phyloP scores from a whole-genome alignment of 2,888 invertebrate genomes.

The Balanococcus diminutus region DNA sequence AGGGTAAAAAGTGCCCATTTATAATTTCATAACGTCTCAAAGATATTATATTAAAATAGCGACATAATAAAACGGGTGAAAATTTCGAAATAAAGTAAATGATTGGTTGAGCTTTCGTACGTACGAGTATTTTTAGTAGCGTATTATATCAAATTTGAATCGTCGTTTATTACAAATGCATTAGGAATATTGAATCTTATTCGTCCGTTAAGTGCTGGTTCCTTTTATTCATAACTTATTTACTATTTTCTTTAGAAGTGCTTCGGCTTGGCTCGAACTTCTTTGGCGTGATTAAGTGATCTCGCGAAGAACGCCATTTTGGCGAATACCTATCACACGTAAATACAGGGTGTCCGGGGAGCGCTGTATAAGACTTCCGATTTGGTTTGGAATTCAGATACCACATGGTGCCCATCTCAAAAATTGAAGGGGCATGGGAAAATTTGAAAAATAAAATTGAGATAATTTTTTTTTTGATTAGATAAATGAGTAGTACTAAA shows the following conservation, averaged over 20 bases:
- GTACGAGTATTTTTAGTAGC: background rate
- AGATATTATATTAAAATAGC: background rate
- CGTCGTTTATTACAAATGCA: slow-evolving; percentile 41
- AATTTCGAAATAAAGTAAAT: background rate
- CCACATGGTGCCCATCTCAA: no score
- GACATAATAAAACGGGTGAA: background rate
- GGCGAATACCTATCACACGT: background rate
- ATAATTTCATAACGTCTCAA: slow-evolving; percentile 10
- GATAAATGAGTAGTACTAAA: no score
- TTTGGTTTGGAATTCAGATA: no score
- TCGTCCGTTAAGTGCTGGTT: background rate
- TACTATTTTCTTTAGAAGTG: background rate
- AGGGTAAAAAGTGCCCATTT: background rate
- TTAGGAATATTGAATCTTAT: slow-evolving; percentile 41
- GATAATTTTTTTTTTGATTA: no score
- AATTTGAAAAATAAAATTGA: no score
- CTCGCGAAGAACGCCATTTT: background rate
- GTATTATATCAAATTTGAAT: slow-evolving; percentile 39
- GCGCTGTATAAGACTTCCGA: no score
- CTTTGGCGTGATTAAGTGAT: background rate
- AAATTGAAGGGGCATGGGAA: no score
- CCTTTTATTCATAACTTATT: background rate
- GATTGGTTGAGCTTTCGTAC: background rate
- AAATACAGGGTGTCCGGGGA: background rate
- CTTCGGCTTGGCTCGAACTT: no score